These are phyloP conservation scores for Chrysodeixis includens DNA, from an alignment of 2,888 invertebrate genomes.

Conservation along the genomic window DNA sequence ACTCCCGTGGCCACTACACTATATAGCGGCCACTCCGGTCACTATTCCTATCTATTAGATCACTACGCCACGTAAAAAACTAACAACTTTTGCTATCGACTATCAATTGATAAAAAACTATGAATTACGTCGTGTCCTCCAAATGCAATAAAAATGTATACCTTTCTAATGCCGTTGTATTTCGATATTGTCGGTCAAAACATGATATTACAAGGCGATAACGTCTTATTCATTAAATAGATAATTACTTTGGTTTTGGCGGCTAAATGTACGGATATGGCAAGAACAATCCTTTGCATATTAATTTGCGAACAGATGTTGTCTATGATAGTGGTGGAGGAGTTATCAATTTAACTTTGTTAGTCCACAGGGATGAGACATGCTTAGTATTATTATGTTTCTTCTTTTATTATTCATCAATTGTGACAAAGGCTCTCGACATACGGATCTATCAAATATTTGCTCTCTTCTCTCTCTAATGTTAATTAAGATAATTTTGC, in stretches of 20 bases:
- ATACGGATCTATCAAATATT: too few species aligned
- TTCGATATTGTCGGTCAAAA: slow-evolving; percentile 63
- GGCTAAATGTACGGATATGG: neutral
- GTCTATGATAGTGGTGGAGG: too few species aligned
- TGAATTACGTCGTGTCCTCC: slow-evolving; percentile 63
- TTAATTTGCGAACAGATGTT: neutral
- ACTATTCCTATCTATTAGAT: slow-evolving; percentile 75
- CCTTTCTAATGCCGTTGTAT: slow-evolving; percentile 68
- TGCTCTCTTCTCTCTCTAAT: neutral
- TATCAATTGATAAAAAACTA: slow-evolving; percentile 58
- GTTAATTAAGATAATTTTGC: neutral
- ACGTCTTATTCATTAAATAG: slow-evolving; percentile 68
- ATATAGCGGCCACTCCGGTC: slow-evolving; percentile 63
- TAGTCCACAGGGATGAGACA: too few species aligned
- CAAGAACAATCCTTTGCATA: neutral
- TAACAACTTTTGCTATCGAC: slow-evolving; percentile 58
- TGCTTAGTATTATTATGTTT: too few species aligned
- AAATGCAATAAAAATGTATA: slow-evolving; percentile 45
- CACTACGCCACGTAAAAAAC: slow-evolving; percentile 61
- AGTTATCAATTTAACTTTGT: too few species aligned
- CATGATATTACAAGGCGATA: slow-evolving; percentile 66
- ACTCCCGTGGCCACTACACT: slow-evolving; percentile 77
- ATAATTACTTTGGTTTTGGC: slow-evolving; percentile 65
- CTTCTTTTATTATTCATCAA: too few species aligned
- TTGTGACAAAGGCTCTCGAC: too few species aligned